phyloP scores from a whole-genome alignment of 1,140 invertebrate species.

The Calephelis virginiensis region DNA sequence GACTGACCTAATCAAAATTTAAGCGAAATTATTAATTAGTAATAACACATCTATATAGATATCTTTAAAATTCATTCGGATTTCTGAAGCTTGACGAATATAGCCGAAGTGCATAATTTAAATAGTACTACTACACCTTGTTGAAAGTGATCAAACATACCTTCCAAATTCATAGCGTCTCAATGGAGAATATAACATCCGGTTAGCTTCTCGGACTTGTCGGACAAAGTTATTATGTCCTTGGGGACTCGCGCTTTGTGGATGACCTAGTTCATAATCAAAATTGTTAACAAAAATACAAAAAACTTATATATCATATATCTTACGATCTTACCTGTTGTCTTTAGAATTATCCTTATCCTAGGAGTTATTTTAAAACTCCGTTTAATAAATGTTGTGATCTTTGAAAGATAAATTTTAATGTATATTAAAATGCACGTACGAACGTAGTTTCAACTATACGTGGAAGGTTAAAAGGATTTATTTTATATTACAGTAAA shows the following conservation, averaged over 20 bases:
- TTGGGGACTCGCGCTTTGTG: slow-evolving; percentile 49
- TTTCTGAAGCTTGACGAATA: too few relatives aligned
- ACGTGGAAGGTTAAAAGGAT: background rate
- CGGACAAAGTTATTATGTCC: slow-evolving; percentile 50
- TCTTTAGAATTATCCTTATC: background rate
- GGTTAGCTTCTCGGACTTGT: slow-evolving; percentile 49
- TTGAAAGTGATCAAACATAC: slow-evolving; percentile 30
- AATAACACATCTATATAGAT: too few relatives aligned
- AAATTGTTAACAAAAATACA: slow-evolving; percentile 15
- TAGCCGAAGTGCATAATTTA: too few relatives aligned
- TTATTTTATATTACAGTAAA: background rate
- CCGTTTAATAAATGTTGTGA: too few relatives aligned
- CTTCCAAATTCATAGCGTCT: slow-evolving; percentile 49
- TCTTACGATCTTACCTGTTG: slow-evolving; percentile 31
- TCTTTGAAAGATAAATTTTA: background rate
- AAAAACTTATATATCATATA: slow-evolving; percentile 17
- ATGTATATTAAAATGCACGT: background rate
- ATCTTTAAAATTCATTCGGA: too few relatives aligned
- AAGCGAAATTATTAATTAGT: too few relatives aligned
- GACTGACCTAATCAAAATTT: too few relatives aligned
- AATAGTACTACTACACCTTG: background rate
- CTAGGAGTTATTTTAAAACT: too few relatives aligned
- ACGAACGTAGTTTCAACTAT: background rate
- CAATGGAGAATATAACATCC: slow-evolving; percentile 44
- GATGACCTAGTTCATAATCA: slow-evolving; percentile 44